These are phyloP conservation scores for Trogon surrucura DNA, from an alignment of 2,113 vertebrate genomes.

Conservation along the genomic window DNA sequence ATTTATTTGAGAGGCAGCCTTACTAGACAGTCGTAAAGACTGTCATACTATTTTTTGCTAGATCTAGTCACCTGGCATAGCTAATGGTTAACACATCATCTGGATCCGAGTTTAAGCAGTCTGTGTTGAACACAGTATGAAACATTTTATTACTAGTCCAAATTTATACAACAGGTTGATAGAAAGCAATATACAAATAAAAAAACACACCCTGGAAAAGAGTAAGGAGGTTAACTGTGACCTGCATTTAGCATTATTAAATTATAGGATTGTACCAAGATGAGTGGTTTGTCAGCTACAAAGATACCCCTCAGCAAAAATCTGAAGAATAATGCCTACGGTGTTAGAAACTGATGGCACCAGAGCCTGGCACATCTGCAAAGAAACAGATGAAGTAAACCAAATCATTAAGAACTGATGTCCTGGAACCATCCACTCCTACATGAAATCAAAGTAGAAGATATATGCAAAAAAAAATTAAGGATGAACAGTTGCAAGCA, in stretches of 20 bases:
- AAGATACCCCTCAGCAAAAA: constrained; percentile 1
- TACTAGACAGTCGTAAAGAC: not conserved
- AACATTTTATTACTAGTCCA: not conserved
- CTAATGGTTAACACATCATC: not conserved
- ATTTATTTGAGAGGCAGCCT: not conserved
- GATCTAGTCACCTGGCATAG: not conserved
- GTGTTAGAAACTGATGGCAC: not conserved
- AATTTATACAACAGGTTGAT: not conserved
- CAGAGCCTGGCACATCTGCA: not conserved
- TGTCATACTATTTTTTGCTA: not conserved
- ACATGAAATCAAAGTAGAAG: not conserved
- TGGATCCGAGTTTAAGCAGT: not conserved
- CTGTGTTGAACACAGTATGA: not conserved
- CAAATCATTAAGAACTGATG: not conserved
- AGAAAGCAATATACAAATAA: not conserved
- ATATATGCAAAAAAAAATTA: not conserved
- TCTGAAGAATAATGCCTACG: not conserved
- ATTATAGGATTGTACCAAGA: not conserved
- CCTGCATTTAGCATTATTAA: not conserved
- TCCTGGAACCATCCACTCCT: not conserved
- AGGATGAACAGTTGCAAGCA: not conserved
- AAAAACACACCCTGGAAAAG: not conserved
- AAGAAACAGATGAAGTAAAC: not conserved
- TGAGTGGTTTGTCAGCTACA: not conserved
- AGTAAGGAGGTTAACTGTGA: not conserved